Evolutionary conservation across 2,797 vertebrate species (phyloP).

Genomic region (Sebastes steindachneri): DNA sequence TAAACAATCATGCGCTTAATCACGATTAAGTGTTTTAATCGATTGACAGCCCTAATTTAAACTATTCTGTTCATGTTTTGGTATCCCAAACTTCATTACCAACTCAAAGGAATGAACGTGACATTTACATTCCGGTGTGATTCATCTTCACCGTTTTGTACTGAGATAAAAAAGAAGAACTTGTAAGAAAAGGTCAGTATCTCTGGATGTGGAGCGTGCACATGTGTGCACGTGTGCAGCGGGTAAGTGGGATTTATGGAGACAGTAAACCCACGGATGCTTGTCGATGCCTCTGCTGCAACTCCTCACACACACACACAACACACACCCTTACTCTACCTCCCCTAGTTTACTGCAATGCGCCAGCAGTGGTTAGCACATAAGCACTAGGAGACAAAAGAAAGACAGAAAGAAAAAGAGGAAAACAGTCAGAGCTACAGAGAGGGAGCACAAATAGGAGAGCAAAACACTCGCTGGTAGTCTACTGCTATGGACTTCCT

Average conservation of each 20-base stretch:
- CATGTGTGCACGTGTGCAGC: conserved; percentile 41
- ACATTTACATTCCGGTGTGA: conserved; percentile 65
- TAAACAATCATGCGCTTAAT: no score
- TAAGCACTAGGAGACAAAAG: conserved; percentile 70
- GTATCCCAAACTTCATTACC: conserved; percentile 48
- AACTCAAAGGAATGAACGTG: conserved; percentile 57
- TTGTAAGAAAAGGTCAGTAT: conserved; percentile 70
- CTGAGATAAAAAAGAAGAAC: conserved; percentile 33
- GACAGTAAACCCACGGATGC: conserved; percentile 74
- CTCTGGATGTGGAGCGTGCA: conserved; percentile 22
- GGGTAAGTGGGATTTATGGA: conserved; percentile 75
- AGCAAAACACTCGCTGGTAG: conserved; percentile 49
- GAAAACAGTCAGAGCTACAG: conserved; percentile 21
- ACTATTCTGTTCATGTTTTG: not conserved
- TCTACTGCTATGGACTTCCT: conserved; percentile 57
- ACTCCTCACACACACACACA: conserved; percentile 20
- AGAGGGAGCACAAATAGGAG: conserved; percentile 26
- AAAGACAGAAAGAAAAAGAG: conserved; percentile 51
- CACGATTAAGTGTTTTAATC: no score
- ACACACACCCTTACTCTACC: conserved; percentile 64
- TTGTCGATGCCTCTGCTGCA: conserved; percentile 72
- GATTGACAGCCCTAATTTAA: not conserved
- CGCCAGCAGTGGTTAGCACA: conserved; percentile 77
- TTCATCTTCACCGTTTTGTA: conserved; percentile 41
- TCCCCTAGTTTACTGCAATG: conserved; percentile 83